Evolutionary conservation across 2,888 invertebrate genomes (phyloP), one percentile per base, ranked within the genome.

Genomic region (Digitonthophagus gazella): DNA sequence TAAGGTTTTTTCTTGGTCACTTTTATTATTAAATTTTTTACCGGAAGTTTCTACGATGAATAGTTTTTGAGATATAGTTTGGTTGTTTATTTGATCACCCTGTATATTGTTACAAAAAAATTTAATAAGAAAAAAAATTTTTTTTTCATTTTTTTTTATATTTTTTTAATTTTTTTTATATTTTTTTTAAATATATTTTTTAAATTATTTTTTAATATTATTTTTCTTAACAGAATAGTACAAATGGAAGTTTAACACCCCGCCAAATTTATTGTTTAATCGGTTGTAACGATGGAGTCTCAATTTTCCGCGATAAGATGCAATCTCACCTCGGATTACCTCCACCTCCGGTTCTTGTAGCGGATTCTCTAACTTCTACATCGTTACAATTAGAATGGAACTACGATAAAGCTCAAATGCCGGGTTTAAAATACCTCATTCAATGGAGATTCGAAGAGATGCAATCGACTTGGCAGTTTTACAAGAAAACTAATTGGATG

Each of bases 341-440:
- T 22, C 85, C 89, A 11, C 69, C 71, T 11, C 71, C 71, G 11
- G 91, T 91, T 1, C 83, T 95, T 65, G 90, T 93, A 2, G 91
- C 93, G 0, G 92, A 93, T 78, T 90, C 91, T 63, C 82, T 92
- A 71, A 91, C 90, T 1, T 88, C 93, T 3, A 91, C 91, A 0
- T 93, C 93, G 0, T 84, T 95, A n/a, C 88, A 89, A n/a, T 83
- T 95, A 61, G 89, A 91, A 76, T 95, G 94, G 94, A 85, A 85
- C 72, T 85, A 76, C 87, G 91, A 91, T 79, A 86, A 81, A 79
- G 88, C 82, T 78, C 83, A 82, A 75, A 82, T 85, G 71, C 81
- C 76, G 71, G 84, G 78, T 66, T 83, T 86, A 76, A 88, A 83
- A 77, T 90, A 85, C 78, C 77, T 91, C 77, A 87, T 93, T 18